phyloP scores from a whole-genome alignment of 2,888 invertebrate genomes.

The Chrysomela aeneicollis region DNA sequence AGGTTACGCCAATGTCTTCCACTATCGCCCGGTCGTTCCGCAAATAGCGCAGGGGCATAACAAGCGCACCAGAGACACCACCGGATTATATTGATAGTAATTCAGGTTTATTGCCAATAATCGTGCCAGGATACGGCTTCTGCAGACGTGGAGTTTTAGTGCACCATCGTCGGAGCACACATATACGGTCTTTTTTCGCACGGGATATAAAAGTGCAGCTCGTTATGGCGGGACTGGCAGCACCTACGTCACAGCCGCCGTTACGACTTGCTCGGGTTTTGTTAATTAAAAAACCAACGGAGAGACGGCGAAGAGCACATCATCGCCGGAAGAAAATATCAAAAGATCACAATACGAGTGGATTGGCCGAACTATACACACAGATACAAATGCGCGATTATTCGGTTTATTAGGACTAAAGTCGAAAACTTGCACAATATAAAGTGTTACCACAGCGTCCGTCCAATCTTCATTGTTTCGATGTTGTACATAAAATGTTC shows the following conservation, averaged over 20 bases:
- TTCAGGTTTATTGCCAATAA: slow-evolving; percentile 59
- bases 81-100: slow-evolving; percentile 58
- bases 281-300: slow-evolving; percentile 15
- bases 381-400: too few relatives aligned
- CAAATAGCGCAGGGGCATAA: slow-evolving; percentile 44
- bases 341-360: too few relatives aligned
- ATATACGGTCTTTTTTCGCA: slow-evolving; percentile 31
- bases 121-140: slow-evolving; percentile 54
- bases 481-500: too few relatives aligned
- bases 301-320: neutral
- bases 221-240: slow-evolving; percentile 15
- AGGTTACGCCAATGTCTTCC: slow-evolving; percentile 17
- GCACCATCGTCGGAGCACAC: too few relatives aligned
- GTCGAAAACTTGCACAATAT: too few relatives aligned
- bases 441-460: too few relatives aligned
- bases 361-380: too few relatives aligned
- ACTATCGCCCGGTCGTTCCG: slow-evolving; percentile 32
- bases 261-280: slow-evolving; percentile 12
- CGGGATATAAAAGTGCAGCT: slow-evolving; percentile 16
- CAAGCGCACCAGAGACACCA: slow-evolving; percentile 43
- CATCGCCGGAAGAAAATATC: neutral
- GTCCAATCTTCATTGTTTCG: too few relatives aligned
- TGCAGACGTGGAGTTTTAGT: slow-evolving; percentile 51
- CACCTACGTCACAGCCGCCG: too few relatives aligned
- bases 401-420: too few relatives aligned